These are phyloP conservation scores for Clostera curtula DNA, from an alignment of 2,888 invertebrate genomes.

Conservation along the genomic window DNA sequence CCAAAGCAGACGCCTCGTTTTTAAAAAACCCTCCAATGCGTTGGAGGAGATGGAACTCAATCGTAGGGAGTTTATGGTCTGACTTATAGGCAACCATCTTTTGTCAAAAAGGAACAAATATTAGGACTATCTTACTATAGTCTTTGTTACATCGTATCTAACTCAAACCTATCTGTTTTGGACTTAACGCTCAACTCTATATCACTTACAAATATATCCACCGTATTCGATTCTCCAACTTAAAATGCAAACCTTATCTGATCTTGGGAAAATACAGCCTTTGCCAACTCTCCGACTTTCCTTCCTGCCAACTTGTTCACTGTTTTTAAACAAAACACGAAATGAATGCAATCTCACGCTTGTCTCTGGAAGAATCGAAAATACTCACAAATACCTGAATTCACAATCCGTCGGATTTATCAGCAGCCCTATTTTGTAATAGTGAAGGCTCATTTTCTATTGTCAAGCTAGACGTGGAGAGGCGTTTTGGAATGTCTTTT, in stretches of 20 bases:
- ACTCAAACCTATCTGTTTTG: background rate
- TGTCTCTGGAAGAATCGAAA: conserved; percentile 33
- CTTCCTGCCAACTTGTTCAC: conserved; percentile 36
- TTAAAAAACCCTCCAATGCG: too few relatives aligned
- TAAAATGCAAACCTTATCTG: conserved; percentile 36
- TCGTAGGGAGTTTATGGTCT: too few relatives aligned
- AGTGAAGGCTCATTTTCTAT: conserved; percentile 22
- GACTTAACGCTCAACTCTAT: background rate
- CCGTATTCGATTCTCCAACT: conserved; percentile 24
- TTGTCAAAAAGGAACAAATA: too few relatives aligned
- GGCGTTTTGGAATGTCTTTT: conserved; percentile 21
- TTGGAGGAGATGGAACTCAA: too few relatives aligned
- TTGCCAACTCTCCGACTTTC: conserved; percentile 30
- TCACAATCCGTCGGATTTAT: conserved; percentile 11
- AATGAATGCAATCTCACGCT: conserved; percentile 48
- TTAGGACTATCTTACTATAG: too few relatives aligned
- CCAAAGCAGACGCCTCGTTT: too few relatives aligned
- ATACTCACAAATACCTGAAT: conserved; percentile 34
- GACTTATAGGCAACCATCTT: too few relatives aligned
- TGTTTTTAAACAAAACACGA: conserved; percentile 49
- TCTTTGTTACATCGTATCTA: too few relatives aligned
- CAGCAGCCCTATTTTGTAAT: conserved; percentile 18
- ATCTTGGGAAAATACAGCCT: conserved; percentile 22
- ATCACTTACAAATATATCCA: background rate
- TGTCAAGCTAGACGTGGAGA: conserved; percentile 10